Conservation (phyloP, 2,888 invertebrate genomes). For the Lasioglossum zephyrum region DNA sequence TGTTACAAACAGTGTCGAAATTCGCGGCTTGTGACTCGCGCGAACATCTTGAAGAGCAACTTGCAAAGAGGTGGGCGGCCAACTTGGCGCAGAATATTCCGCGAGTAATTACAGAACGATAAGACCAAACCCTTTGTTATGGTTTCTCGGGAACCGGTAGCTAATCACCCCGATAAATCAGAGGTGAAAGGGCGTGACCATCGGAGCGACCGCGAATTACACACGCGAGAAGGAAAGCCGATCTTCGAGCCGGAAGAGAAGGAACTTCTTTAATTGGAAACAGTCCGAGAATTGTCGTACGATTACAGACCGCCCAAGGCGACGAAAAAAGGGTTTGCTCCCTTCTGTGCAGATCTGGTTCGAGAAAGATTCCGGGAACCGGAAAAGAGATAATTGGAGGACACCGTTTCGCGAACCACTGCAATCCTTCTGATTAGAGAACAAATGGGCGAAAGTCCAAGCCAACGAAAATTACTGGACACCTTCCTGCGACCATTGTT, state of each 20-base stretch:
- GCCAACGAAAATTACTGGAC: slow-evolving; percentile 27
- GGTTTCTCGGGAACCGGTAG: not conserved
- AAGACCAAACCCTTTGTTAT: not conserved
- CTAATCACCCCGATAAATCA: not conserved
- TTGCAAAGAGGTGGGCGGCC: not conserved
- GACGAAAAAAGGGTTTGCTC: slow-evolving; percentile 1
- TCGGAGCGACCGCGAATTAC: not conserved
- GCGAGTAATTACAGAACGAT: not conserved
- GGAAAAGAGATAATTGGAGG: slow-evolving; percentile 58
- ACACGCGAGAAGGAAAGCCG: not conserved
- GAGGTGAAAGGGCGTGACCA: not conserved
- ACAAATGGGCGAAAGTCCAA: not conserved
- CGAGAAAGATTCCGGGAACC: slow-evolving; percentile 41
- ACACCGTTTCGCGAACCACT: slow-evolving; percentile 8
- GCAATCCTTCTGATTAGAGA: slow-evolving; percentile 45
- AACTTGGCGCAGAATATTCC: not conserved
- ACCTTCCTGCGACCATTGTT: not conserved
- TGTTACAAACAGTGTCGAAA: not conserved
- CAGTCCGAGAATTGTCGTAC: not conserved
- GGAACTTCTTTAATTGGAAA: slow-evolving; percentile 25
- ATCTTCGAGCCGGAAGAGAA: not conserved
- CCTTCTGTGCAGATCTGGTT: slow-evolving; percentile 3
- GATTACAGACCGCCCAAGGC: not conserved
- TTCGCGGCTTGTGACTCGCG: not conserved
- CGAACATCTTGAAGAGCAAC: not conserved